phyloP scores from a whole-genome alignment of 1,140 invertebrate genomes.

The Teleogryllus occipitalis region DNA sequence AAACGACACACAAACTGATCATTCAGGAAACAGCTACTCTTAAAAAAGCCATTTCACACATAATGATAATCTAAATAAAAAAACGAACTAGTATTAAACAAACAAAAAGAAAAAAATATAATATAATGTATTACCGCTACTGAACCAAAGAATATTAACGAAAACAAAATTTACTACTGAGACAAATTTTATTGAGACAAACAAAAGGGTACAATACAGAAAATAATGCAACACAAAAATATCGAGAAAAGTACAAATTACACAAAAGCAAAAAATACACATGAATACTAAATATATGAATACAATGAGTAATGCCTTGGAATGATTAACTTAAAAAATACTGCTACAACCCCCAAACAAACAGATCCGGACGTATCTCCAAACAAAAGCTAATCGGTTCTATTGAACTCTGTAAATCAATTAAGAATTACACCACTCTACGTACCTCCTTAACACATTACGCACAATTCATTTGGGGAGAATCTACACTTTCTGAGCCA shows the following conservation, averaged over 20 bases:
- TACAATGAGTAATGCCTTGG: background rate
- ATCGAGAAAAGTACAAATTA: background rate
- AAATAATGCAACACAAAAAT: background rate
- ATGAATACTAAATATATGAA: background rate
- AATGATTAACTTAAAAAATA: conserved; percentile 6
- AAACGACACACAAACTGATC: too few relatives aligned
- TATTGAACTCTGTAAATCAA: background rate
- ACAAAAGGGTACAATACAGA: background rate
- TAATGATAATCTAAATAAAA: too few relatives aligned
- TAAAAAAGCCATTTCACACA: too few relatives aligned
- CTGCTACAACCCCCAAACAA: background rate
- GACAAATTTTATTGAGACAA: background rate
- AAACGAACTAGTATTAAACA: background rate
- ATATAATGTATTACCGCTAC: background rate
- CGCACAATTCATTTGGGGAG: background rate
- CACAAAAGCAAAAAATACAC: background rate
- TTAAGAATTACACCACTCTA: background rate
- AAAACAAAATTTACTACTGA: background rate
- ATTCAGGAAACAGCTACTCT: too few relatives aligned
- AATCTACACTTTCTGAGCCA: background rate
- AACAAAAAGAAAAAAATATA: background rate
- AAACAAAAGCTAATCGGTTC: background rate
- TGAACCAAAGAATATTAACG: too few relatives aligned
- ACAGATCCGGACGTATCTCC: background rate
- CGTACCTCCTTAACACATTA: background rate